Base-by-base conservation (phyloP, 1,140 invertebrate genomes). In the Aplysia californica region DNA sequence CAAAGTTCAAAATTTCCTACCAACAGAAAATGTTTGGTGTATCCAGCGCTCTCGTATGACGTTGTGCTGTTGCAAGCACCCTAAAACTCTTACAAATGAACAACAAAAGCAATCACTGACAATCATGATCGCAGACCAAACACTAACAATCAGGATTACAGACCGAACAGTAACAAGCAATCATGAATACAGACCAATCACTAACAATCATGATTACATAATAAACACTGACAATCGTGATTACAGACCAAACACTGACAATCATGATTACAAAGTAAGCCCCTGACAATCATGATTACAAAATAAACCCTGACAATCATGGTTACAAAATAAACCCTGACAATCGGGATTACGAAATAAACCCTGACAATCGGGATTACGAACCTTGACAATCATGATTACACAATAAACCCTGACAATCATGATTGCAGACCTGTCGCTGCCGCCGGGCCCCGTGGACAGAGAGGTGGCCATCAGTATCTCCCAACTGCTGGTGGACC, bases 401-500 rank as follows among this genome's bases (percentile, higher is more conserved):
- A 50, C n/a, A 10, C 44, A 50, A 50, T n/a, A 50, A 61, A 10
- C 26, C 26, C 26, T n/a, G 58, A 10, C 10, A 29, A 61, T 68
- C 44, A 31, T 26, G 36, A 3, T 56, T 35, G 15, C 50, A 36
- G 71, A 75, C 71, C 55, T 77, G 55, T 67, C 61, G n/a, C 21
- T 79, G 50, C 50, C 78, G 50, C 23, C 39, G 1, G 78, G 69
- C 44, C 23, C 64, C 44, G 44, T 77, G 18, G 75, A 61, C 0
- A 77, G 64, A n/a, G 74, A 82, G 35, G 74, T 41, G 36, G 80
- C 80, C 26, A 20, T 71, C 10, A 61, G 64, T 18, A 79, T 85
- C 23, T 77, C 78, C 5, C 83, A 85, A 76, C 76, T 66, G 38
- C 71, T 85, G 44, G 56, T 85, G 50, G 80, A 84, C 56, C 59